Percentiles rank a stretch among this genome's conserved stretches.
phyloP scores from a whole-genome alignment of 1,140 invertebrate genomes.

The Drosophila saltans region DNA sequence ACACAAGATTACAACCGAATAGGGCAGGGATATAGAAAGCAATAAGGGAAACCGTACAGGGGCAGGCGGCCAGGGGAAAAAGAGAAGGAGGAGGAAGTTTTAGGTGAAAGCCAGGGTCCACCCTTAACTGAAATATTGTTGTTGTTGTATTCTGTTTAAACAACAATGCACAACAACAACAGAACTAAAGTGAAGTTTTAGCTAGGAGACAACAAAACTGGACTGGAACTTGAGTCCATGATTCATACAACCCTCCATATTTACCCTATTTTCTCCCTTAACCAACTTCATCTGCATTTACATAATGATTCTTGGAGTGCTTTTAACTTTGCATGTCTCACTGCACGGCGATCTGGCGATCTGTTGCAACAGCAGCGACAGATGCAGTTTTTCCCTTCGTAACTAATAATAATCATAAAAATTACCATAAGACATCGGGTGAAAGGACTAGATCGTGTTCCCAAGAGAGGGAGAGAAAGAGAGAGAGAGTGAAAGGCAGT shows the following conservation, averaged over 20 bases:
- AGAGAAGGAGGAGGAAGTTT: neutral
- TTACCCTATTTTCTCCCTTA: slow-evolving; percentile 1
- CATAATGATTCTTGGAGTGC: slow-evolving; percentile 57
- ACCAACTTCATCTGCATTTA: slow-evolving; percentile 36
- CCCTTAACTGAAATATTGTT: slow-evolving; percentile 25
- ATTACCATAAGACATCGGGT: slow-evolving; percentile 72
- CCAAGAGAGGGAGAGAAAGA: neutral
- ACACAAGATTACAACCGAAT: slow-evolving; percentile 58
- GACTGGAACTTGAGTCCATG: slow-evolving; percentile 7
- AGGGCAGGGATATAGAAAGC: neutral
- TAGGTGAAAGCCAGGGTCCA: slow-evolving; percentile 18
- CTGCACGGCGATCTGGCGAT: slow-evolving; percentile 47
- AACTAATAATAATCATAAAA: slow-evolving; percentile 64
- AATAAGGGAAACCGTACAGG: slow-evolving; percentile 13
- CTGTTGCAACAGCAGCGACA: slow-evolving; percentile 38
- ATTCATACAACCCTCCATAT: neutral
- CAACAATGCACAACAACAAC: slow-evolving; percentile 9
- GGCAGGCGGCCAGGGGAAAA: neutral
- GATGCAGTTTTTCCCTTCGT: slow-evolving; percentile 69
- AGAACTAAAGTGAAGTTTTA: slow-evolving; percentile 15
- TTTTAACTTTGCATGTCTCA: slow-evolving; percentile 74
- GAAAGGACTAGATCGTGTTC: slow-evolving; percentile 26
- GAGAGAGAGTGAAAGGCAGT: neutral
- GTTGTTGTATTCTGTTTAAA: slow-evolving; percentile 8
- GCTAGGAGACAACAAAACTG: slow-evolving; percentile 14